Base-by-base conservation (phyloP, 2,797 vertebrate species). In the Cryptoblepharus egeriae region DNA sequence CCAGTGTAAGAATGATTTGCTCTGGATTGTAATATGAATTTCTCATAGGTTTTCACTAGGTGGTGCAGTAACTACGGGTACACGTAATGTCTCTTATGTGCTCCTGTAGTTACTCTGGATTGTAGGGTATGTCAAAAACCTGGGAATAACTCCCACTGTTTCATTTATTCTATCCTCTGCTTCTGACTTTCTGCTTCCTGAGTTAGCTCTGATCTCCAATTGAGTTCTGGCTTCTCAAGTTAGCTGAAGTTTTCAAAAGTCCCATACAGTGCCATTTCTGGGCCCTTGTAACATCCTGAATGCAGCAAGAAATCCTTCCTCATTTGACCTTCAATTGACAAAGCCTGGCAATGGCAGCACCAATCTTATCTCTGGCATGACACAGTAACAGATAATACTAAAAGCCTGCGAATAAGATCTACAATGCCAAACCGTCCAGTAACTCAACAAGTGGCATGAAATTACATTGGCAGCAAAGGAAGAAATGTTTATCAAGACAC, bases 361-460 rank as follows among this genome's bases (percentile, higher is more conserved):
- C 45, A 61, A 67, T 73, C 52, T 74, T 68, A 84, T 84, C 37
- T 67, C 61, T 49, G 39, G 63, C 12, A 13, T 37, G 63, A 58
- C 11, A 52, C 75, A 52, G 42, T 55, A 77, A 32, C 20, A 39
- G 58, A 77, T 32, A n/a, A 77, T 32, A n/a, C 52, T 2, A 58
- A 65, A 73, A 37, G 42, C 39, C 52, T 39, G 15, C 30, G 26
- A 76, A 63, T 35, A 77, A 61, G 39, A 15, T 58, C 37, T 52
- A 28, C 8, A n/a, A 60, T 79, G 18, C 81, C 72, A n/a, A 79
- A 45, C 12, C 10, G 28, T 80, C 63, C 30, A 83, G 80, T 89
- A 85, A 73, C 12, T 58, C 81, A 83, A 7, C 24, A 79, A 63
- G 30, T 58, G 71, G 82, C 79, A 88, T 15, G 83, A 92, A 88